Base-by-base conservation (phyloP, 2,113 vertebrate genomes). In the Hassar affinis region DNA sequence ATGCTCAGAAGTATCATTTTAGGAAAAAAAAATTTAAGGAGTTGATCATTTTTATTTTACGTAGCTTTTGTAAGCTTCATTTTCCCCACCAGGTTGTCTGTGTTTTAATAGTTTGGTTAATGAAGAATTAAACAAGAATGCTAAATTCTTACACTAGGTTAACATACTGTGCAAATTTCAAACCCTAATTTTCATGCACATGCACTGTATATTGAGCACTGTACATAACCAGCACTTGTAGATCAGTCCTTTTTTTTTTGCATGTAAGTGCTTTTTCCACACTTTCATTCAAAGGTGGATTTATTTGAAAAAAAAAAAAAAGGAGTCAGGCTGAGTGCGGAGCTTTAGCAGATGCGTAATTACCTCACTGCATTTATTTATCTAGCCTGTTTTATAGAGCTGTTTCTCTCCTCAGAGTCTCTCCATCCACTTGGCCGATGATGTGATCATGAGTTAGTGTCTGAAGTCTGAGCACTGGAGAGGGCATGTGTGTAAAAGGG, bases 391-490 rank as follows among this genome's bases (percentile, higher is more conserved):
- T 82, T 74, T 57, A 62, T 69, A 61, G 45, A 54, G 33, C 62
- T 3, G 1, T 47, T 47, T 79, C 76, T 20, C 12, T 51, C 52
- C 47, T 42, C 64, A 59, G 20, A 35, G 62, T 59, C 76, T 79
- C 30, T 59, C 38, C n/a, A 18, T 33, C n/a, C 79, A 38, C 47
- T 35, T 7, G 30, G 71, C 8, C 77, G 72, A 77, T 77, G 81
- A 83, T 77, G 81, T 83, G 81, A 64, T 66, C 81, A 77, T 83
- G 72, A 83, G 81, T 61, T 42, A 72, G 30, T 59, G 81, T 82
- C 71, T 82, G 71, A 42, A 57, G 57, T 47, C 57, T 75, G 22
- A 72, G 57, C 22, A 10, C 72, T 66, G 42, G 11, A 47, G 45
- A 77, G 42, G 30, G 45, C 49, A 78, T 38, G 47, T 77, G 45